Conservation (phyloP, 2,888 invertebrate genomes). For the Latrodectus elegans region DNA sequence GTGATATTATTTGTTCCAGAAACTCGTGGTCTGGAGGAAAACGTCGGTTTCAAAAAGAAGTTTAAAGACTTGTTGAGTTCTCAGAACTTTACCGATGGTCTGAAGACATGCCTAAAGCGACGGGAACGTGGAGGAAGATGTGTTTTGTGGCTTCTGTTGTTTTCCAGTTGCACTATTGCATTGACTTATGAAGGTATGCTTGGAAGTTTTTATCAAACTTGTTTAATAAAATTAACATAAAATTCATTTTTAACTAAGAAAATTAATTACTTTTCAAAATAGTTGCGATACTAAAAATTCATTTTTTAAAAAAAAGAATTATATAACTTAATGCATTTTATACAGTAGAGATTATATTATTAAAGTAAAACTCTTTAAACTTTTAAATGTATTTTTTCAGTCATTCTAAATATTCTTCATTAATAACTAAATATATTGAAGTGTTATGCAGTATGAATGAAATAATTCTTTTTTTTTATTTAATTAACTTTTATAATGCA, state of each 20-base stretch:
- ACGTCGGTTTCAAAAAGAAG: conserved; percentile 22
- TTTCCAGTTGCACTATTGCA: conserved; percentile 52
- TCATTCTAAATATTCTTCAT: too few species aligned
- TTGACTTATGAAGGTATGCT: conserved; percentile 58
- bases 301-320: not conserved
- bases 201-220: not conserved
- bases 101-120: conserved; percentile 31
- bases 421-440: too few species aligned
- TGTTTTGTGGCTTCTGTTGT: conserved; percentile 64
- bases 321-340: too few species aligned
- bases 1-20: conserved; percentile 40
- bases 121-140: conserved; percentile 50
- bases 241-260: not conserved
- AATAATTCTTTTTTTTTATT: too few species aligned
- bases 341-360: not conserved
- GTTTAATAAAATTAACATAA: not conserved
- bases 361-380: not conserved
- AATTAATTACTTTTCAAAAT: not conserved
- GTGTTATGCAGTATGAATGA: too few species aligned
- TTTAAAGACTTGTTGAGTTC: conserved; percentile 43
- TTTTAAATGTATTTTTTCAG: too few species aligned
- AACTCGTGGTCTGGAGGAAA: conserved; percentile 36
- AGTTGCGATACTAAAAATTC: not conserved
- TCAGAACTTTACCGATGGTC: conserved; percentile 49
- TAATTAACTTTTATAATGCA: too few species aligned